Evolutionary conservation across 2,888 invertebrate species (phyloP).

Genomic region (Dioctria rufipes): DNA sequence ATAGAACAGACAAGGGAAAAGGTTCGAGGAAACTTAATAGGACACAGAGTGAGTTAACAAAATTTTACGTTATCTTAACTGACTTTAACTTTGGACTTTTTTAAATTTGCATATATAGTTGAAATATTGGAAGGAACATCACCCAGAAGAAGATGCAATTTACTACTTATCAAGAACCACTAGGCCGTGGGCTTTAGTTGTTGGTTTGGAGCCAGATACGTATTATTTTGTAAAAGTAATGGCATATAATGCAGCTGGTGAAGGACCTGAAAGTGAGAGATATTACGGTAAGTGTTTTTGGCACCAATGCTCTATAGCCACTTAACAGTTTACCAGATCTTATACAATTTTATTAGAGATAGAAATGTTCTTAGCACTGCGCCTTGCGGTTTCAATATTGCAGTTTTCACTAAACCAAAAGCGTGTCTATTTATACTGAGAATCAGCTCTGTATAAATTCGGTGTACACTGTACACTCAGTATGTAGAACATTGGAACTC

Average conservation of each 20-base stretch:
- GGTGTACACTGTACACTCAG: too few species aligned
- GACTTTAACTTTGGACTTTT: neutral
- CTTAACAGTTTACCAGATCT: too few species aligned
- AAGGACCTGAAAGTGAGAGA: constrained; percentile 95
- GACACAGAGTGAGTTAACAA: constrained; percentile 81
- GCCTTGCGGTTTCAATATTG: too few species aligned
- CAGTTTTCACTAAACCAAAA: too few species aligned
- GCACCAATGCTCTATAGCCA: too few species aligned
- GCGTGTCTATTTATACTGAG: too few species aligned
- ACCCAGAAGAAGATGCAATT: constrained; percentile 83
- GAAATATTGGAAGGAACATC: constrained; percentile 90
- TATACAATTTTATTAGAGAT: too few species aligned
- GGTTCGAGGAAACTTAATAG: constrained; percentile 90
- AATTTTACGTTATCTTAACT: neutral
- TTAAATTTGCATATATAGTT: constrained; percentile 72
- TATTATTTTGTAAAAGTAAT: constrained; percentile 95
- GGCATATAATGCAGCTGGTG: constrained; percentile 97
- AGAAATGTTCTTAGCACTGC: too few species aligned
- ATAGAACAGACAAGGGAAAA: constrained; percentile 87
- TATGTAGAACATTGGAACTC: too few species aligned
- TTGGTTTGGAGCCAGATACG: constrained; percentile 92
- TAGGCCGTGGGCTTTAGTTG: constrained; percentile 89
- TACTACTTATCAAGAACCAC: constrained; percentile 90
- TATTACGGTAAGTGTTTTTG: constrained; percentile 75
- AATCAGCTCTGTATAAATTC: too few species aligned